Evolutionary conservation across 2,113 vertebrate genomes (phyloP), one percentile per base, ranked within the genome.

Genomic region (Rhea americana): DNA sequence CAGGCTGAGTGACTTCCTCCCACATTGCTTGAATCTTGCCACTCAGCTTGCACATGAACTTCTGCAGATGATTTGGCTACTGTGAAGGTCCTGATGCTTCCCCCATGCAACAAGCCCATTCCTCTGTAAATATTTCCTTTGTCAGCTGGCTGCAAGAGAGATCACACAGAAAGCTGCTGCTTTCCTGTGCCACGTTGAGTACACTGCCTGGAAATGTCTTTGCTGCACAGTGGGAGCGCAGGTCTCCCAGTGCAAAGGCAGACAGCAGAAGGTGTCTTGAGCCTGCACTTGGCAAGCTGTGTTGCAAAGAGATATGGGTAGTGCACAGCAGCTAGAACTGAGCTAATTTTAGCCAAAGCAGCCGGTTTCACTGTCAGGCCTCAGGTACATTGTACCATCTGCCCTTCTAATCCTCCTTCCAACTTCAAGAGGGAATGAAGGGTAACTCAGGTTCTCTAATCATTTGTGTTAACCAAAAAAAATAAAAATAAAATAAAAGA

Each of bases 281-380:
- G 76, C 65, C 82, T 75, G 20, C 47, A 41, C 63, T 74, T 86
- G 76, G 90, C 93, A 86, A 73, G 85, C 51, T 63, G 61, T 81
- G 53, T 80, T 45, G 65, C 3, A 51, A 93, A 72, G 55, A 75
- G 85, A 39, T 43, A 35, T 0, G 0, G 67, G 75, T 68, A 78
- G 47, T 2, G 1, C 61, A 17, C 39, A 21, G 84, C 18, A 7
- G 81, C 50, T 48, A 75, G 22, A 75, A 77, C 47, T 88, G n/a
- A n/a, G 82, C 95, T 91, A 35, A 85, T 86, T 92, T 90, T 94
- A 93, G 93, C 65, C 28, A 59, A 75, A 88, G 79, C 89, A 91
- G 89, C 28, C 5, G 0, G 82, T 35, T 83, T 85, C 76, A 70
- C 87, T 61, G 62, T 78, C 0, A 0, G 75, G 65, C 17, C 80